Percentiles rank a stretch among this genome's conserved stretches.
Conservation (phyloP, 1,140 invertebrate genomes). For the Rhagoletis pomonella region DNA sequence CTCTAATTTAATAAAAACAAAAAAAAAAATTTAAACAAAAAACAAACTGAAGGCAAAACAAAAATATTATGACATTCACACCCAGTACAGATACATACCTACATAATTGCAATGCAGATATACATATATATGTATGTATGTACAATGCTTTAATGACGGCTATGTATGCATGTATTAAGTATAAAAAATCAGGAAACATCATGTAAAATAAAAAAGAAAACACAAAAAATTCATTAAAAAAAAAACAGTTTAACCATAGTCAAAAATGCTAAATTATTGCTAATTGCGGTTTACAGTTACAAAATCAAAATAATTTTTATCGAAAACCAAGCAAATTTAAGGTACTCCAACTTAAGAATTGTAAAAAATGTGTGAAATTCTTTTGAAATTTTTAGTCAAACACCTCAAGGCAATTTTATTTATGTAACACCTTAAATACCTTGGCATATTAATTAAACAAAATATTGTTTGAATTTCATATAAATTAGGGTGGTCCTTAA, state of each 20-base stretch:
- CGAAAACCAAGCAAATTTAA: not conserved
- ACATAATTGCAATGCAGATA: no score
- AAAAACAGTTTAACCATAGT: not conserved
- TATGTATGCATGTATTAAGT: not conserved
- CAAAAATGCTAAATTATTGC: no score
- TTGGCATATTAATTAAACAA: no score
- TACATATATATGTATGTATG: no score
- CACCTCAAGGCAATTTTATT: no score
- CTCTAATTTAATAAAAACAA: not conserved
- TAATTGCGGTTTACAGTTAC: not conserved
- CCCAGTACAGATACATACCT: not conserved
- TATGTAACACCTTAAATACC: no score
- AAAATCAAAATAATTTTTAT: not conserved
- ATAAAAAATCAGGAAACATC: slow-evolving; percentile 7
- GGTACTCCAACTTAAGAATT: no score
- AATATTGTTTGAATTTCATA: no score
- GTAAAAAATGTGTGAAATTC: no score
- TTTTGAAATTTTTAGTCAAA: no score
- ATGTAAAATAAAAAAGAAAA: not conserved
- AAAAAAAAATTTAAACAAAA: not conserved
- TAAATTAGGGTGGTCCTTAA: no score
- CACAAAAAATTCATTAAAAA: slow-evolving; percentile 1
- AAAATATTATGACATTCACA: slow-evolving; percentile 13
- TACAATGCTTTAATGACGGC: not conserved
- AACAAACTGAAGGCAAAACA: not conserved